Evolutionary conservation across 2,797 vertebrate genomes (phyloP).

Genomic region (Anguilla pacifica): DNA sequence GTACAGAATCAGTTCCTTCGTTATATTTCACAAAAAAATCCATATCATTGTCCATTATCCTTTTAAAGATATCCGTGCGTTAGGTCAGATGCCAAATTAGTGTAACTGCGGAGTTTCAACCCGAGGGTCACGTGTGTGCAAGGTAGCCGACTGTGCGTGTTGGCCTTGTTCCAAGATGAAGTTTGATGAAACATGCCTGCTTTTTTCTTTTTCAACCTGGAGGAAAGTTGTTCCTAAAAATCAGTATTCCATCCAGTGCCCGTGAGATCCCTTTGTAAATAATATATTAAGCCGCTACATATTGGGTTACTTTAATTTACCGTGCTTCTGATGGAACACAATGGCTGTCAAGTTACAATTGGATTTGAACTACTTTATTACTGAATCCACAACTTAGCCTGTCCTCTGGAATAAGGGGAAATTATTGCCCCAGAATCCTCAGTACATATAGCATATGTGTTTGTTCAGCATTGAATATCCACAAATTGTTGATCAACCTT

Average conservation of each 20-base stretch:
- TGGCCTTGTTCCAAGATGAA: neutral
- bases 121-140: neutral
- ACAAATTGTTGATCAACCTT: neutral
- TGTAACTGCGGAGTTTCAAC: neutral
- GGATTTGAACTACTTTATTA: no score
- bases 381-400: neutral
- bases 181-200: neutral
- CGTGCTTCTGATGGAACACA: no score
- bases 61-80: neutral
- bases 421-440: neutral
- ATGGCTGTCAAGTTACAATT: no score
- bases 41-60: constrained; percentile 11
- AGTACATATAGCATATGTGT: no score
- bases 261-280: neutral
- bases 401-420: neutral
- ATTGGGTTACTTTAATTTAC: neutral
- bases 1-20: constrained; percentile 25
- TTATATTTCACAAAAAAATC: constrained; percentile 33
- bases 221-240: no score
- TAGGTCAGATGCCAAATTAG: neutral
- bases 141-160: neutral
- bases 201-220: no score
- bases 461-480: neutral
- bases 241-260: neutral
- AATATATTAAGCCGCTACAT: neutral